Evolutionary conservation across 2,797 vertebrate species (phyloP), one percentile per base, ranked within the genome.

Genomic region (Halcyon leucocephala): DNA sequence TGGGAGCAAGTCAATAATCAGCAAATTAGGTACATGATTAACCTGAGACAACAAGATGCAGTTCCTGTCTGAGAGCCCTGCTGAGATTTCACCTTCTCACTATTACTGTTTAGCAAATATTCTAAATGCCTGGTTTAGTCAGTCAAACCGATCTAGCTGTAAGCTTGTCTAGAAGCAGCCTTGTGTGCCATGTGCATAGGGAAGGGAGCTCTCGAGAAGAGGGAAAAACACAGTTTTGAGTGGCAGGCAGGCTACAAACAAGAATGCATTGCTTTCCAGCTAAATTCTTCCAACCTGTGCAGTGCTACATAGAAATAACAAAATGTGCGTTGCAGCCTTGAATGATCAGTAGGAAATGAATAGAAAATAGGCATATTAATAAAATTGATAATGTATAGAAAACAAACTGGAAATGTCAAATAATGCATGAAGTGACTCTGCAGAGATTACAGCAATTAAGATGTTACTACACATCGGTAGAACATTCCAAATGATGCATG

Each of bases 21-120:
- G 97, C 97, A 98, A 98, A 98, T 98, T 98, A 98, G 97, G 97
- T 97, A 97, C 97, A 97, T 98, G 98, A 98, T 98, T 98, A 98
- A 97, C 98, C 91, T 85, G 93, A 98, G 97, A 97, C 97, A 98
- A 97, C 94, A 97, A 96, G 97, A 98, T 76, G 88, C 97, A 79
- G 85, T 96, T 97, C 92, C 90, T 88, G 70, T 97, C 95, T 97
- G 95, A 97, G 97, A 97, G 91, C 96, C 97, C 97, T 98, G 97
- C 97, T 61, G 97, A 97, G 97, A 97, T 97, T 94, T 97, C 97
- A 95, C 97, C 96, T 98, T 97, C 97, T 97, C 94, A 65, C 61
- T 95, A 78, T 71, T 97, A 90, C 94, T 97, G 91, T 97, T 98
- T 97, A 98, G 96, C 96, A 98, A 98, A 97, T 98, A 98, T 97